Percentiles rank a stretch among this genome's conserved stretches.
These are phyloP conservation scores for Macropus fuliginosus DNA, from an alignment of 2,797 vertebrate species.

Conservation along the genomic window DNA sequence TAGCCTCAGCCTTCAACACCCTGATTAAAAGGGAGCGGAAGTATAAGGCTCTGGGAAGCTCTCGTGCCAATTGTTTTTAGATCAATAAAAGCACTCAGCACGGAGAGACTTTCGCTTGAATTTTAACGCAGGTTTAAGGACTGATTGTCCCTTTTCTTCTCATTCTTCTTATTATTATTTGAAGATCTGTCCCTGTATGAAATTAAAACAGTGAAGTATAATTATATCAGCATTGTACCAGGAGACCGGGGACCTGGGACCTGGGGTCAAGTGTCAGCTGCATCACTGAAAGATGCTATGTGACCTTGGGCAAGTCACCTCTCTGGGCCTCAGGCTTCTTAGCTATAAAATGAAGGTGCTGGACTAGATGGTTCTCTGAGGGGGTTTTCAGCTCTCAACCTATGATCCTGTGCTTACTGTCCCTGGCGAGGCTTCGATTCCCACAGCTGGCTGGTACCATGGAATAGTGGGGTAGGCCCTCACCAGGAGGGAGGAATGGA, in stretches of 20 bases:
- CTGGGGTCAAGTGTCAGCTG: not conserved
- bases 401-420: not conserved
- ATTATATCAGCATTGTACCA: not conserved
- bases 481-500: not conserved
- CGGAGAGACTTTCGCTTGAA: constrained; percentile 17
- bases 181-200: not conserved
- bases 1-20: not conserved
- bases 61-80: not conserved
- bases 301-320: not conserved
- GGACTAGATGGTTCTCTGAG: not conserved
- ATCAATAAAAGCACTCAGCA: constrained; percentile 18
- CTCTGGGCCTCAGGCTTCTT: not conserved
- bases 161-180: not conserved
- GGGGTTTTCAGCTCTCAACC: not conserved
- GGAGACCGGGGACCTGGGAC: no score
- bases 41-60: not conserved
- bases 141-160: not conserved
- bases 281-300: not conserved
- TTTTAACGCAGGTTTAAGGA: constrained; percentile 34
- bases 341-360: not conserved
- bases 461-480: not conserved
- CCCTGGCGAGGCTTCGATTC: not conserved
- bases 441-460: not conserved
- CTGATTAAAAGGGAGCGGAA: not conserved
- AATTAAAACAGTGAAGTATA: not conserved